Conservation (phyloP, 2,797 vertebrate genomes). For the Xiphorhynchus erythropygius region DNA sequence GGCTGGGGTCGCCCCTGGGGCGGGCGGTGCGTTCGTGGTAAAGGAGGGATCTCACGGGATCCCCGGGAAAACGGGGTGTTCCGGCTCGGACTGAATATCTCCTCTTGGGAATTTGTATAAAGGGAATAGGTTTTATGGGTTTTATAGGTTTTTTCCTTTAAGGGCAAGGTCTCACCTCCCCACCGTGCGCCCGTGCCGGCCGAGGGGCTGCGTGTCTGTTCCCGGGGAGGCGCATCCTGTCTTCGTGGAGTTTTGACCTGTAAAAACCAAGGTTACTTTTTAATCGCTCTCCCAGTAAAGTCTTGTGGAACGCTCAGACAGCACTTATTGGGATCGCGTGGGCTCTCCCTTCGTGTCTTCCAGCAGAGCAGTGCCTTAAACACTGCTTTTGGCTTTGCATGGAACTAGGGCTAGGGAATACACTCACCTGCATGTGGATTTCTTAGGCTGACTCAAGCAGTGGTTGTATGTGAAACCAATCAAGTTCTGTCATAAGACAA, state of each 20-base stretch:
- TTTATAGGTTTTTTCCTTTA: fast-evolving
- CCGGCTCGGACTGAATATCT: fast-evolving
- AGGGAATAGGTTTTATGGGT: fast-evolving
- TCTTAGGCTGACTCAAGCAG: neutral
- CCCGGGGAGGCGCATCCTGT: fast-evolving
- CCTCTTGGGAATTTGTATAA: neutral
- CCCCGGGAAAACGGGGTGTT: fast-evolving
- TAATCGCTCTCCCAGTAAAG: fast-evolving
- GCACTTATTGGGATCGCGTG: fast-evolving
- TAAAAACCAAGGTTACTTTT: fast-evolving
- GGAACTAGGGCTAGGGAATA: fast-evolving
- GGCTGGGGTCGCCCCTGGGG: neutral
- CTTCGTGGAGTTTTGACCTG: neutral
- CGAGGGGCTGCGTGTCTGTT: neutral
- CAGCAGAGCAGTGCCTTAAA: fast-evolving
- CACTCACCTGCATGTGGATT: fast-evolving
- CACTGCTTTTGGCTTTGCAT: fast-evolving
- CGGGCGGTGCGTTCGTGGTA: fast-evolving
- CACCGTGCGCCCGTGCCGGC: fast-evolving
- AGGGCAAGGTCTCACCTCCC: too few relatives aligned
- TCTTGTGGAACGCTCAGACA: fast-evolving
- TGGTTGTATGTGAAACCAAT: fast-evolving
- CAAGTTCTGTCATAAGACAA: neutral
- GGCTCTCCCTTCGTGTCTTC: fast-evolving
- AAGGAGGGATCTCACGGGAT: fast-evolving